phyloP scores from a whole-genome alignment of 2,113 vertebrate genomes.

The Leptodactylus fuscus region DNA sequence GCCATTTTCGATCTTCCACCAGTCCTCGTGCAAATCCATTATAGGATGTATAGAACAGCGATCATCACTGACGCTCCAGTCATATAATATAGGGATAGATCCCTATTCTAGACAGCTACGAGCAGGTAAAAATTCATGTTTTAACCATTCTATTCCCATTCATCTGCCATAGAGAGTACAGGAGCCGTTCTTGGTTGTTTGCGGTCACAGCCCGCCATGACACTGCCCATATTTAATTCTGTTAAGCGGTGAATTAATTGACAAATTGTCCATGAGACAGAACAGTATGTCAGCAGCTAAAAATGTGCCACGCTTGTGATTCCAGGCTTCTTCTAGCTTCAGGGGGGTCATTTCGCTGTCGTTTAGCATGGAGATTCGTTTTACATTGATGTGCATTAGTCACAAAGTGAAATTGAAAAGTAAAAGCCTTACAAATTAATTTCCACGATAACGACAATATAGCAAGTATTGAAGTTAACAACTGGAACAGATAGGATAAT shows the following conservation, averaged over 20 bases:
- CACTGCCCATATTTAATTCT: slow-evolving; percentile 30
- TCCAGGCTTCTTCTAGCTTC: slow-evolving; percentile 28
- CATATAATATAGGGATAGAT: too few species aligned
- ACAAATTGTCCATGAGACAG: slow-evolving; percentile 40
- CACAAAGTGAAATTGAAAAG: slow-evolving; percentile 54
- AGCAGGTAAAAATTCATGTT: too few species aligned
- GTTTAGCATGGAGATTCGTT: slow-evolving; percentile 19
- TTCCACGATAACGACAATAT: slow-evolving; percentile 58
- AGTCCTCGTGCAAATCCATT: background rate
- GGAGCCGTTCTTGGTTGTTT: background rate
- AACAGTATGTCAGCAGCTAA: slow-evolving; percentile 39
- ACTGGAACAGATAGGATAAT: slow-evolving; percentile 61
- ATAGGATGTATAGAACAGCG: background rate
- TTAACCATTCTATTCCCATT: too few species aligned
- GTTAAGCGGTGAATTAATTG: slow-evolving; percentile 44
- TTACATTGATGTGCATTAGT: slow-evolving; percentile 51
- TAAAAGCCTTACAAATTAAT: slow-evolving; percentile 59
- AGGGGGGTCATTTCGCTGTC: slow-evolving; percentile 33
- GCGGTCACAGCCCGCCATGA: background rate
- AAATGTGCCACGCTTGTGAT: slow-evolving; percentile 51
- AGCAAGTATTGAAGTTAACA: slow-evolving; percentile 59
- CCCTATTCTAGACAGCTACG: too few species aligned
- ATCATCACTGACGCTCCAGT: background rate
- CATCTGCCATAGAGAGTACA: background rate
- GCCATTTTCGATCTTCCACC: background rate